Conservation (phyloP, 1,140 invertebrate genomes). For the Drosophila trapezifrons region DNA sequence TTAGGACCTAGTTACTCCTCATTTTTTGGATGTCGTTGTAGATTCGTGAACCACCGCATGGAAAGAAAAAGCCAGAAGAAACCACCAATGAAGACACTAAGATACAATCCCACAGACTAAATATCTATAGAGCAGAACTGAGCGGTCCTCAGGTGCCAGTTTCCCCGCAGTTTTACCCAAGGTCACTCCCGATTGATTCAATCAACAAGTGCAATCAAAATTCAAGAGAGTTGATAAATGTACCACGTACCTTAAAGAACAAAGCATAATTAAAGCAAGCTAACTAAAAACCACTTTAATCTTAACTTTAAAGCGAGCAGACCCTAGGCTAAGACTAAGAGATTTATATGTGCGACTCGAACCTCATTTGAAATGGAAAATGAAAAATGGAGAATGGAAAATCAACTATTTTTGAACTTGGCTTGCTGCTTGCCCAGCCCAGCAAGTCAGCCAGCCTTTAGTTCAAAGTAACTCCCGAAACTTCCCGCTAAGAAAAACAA, state of each 20-base stretch:
- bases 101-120: constrained; percentile 29
- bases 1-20: constrained; percentile 35
- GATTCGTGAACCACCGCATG: constrained; percentile 42
- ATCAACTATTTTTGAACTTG: constrained; percentile 62
- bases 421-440: constrained; percentile 75
- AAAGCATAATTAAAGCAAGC: neutral
- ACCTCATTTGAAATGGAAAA: constrained; percentile 3
- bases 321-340: constrained; percentile 29
- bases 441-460: constrained; percentile 65
- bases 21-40: constrained; percentile 45
- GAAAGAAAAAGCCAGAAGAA: constrained; percentile 15
- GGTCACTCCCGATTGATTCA: neutral
- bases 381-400: constrained; percentile 12
- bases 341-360: constrained; percentile 4
- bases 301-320: constrained; percentile 13
- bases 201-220: constrained; percentile 25
- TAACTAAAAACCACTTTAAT: neutral
- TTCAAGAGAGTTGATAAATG: constrained; percentile 41
- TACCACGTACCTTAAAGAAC: constrained; percentile 42
- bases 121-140: constrained; percentile 2
- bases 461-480: constrained; percentile 51
- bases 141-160: constrained; percentile 30
- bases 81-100: constrained; percentile 34
- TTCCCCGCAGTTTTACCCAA: neutral
- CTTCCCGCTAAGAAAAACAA: constrained; percentile 1